Percentiles rank a stretch among this genome's conserved stretches.
These are phyloP conservation scores for Epiperipatus broadwayi DNA, from an alignment of 2,888 invertebrate species.

Conservation along the genomic window DNA sequence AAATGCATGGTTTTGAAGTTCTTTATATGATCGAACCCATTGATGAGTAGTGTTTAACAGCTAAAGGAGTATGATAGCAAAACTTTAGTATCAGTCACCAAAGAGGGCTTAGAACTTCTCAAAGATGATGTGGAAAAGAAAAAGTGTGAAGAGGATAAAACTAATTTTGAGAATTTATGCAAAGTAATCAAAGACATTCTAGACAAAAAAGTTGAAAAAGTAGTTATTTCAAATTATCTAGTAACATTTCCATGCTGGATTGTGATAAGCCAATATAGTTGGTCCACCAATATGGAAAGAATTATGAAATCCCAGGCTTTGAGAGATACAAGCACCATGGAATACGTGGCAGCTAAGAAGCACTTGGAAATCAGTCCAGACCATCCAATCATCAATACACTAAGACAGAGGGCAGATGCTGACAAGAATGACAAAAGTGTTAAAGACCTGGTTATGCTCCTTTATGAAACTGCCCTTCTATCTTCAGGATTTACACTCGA, in stretches of 20 bases:
- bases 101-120: constrained; percentile 30
- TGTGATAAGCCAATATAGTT: constrained; percentile 36
- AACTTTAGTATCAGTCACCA: constrained; percentile 28
- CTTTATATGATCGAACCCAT: constrained; percentile 31
- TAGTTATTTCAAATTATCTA: constrained; percentile 33
- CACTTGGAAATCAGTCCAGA: constrained; percentile 37
- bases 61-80: constrained; percentile 30
- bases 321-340: constrained; percentile 36
- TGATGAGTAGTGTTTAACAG: constrained; percentile 31
- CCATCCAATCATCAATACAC: constrained; percentile 32
- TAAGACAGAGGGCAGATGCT: constrained; percentile 30
- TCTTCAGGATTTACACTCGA: constrained; percentile 35
- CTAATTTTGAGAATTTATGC: constrained; percentile 33
- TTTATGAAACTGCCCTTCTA: constrained; percentile 35
- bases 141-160: constrained; percentile 33
- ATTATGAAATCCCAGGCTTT: constrained; percentile 39
- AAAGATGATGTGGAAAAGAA: constrained; percentile 34
- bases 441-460: constrained; percentile 33
- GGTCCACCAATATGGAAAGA: constrained; percentile 38
- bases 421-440: constrained; percentile 37
- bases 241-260: constrained; percentile 37
- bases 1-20: constrained; percentile 28
- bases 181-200: constrained; percentile 36
- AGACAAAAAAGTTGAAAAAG: constrained; percentile 38
- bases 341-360: constrained; percentile 39